Percentiles rank a stretch among this genome's conserved stretches.
These are phyloP conservation scores for Andrena flavipes DNA, from an alignment of 2,888 invertebrate genomes.

Conservation along the genomic window DNA sequence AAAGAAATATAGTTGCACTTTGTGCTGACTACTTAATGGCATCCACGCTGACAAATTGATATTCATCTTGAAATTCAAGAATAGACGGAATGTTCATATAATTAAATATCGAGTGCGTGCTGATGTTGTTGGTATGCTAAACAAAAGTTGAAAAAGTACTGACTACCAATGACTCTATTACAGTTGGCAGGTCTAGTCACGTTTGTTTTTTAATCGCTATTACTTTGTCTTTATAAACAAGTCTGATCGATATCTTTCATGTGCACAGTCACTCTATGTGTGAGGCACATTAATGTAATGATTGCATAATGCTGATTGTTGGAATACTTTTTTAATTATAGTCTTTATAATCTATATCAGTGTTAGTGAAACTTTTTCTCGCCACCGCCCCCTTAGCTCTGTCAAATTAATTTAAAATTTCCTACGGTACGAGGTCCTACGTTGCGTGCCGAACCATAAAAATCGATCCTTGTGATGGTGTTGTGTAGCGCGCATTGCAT, in stretches of 20 bases:
- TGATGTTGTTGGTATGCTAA: not conserved
- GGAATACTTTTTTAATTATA: not conserved
- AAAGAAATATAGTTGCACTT: constrained; percentile 48
- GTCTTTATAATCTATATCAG: too few species aligned
- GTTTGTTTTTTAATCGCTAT: constrained; percentile 8
- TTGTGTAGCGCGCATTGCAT: too few species aligned
- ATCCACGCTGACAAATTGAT: not conserved
- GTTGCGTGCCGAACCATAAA: too few species aligned
- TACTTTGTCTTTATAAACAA: not conserved
- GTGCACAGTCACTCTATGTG: not conserved
- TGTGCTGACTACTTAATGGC: not conserved
- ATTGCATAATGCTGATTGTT: constrained; percentile 11
- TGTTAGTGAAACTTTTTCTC: too few species aligned
- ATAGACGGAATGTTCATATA: not conserved
- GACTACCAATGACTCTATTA: not conserved
- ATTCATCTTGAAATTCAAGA: not conserved
- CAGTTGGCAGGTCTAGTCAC: too few species aligned
- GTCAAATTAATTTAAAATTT: too few species aligned
- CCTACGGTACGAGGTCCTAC: too few species aligned
- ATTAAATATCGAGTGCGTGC: not conserved
- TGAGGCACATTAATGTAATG: constrained; percentile 10
- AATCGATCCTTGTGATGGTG: too few species aligned
- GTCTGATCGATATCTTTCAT: not conserved
- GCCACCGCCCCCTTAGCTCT: too few species aligned
- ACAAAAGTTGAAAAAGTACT: not conserved